Evolutionary conservation across 2,888 invertebrate genomes (phyloP).

Genomic region (Atethmia centrago): DNA sequence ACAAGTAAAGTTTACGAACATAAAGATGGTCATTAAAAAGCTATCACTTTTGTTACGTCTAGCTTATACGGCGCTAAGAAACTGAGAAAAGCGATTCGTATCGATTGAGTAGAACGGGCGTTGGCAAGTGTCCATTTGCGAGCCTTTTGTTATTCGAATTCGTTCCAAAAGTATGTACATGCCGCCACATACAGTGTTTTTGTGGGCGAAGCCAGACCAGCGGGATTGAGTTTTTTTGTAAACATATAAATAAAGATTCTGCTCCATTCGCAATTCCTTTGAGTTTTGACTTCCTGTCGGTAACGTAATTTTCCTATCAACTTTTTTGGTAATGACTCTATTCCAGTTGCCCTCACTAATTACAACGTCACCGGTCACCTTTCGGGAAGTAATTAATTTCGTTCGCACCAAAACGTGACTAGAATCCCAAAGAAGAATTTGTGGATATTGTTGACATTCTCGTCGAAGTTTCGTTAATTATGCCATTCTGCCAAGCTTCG

Average conservation of each 20-base stretch:
- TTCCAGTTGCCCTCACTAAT: conserved; percentile 56
- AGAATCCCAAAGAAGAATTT: conserved; percentile 61
- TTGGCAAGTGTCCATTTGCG: conserved; percentile 81
- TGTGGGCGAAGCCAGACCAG: conserved; percentile 47
- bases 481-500: conserved; percentile 38
- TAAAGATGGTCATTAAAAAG: conserved; percentile 67
- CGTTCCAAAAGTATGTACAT: conserved; percentile 70
- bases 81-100: conserved; percentile 68
- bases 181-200: conserved; percentile 62
- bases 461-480: conserved; percentile 62
- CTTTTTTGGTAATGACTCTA: conserved; percentile 46
- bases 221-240: conserved; percentile 53
- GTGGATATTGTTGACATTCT: conserved; percentile 60
- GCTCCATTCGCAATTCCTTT: conserved; percentile 29
- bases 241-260: conserved; percentile 54
- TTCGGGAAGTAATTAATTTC: conserved; percentile 65
- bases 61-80: conserved; percentile 64
- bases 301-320: conserved; percentile 37
- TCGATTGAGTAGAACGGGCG: conserved; percentile 74
- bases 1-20: conserved; percentile 47
- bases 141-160: conserved; percentile 79
- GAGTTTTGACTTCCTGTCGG: conserved; percentile 20
- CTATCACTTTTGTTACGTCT: conserved; percentile 62
- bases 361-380: conserved; percentile 56
- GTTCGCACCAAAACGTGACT: conserved; percentile 66